Conservation (phyloP, 2,113 vertebrate species). For the Rhynchomys soricoides region DNA sequence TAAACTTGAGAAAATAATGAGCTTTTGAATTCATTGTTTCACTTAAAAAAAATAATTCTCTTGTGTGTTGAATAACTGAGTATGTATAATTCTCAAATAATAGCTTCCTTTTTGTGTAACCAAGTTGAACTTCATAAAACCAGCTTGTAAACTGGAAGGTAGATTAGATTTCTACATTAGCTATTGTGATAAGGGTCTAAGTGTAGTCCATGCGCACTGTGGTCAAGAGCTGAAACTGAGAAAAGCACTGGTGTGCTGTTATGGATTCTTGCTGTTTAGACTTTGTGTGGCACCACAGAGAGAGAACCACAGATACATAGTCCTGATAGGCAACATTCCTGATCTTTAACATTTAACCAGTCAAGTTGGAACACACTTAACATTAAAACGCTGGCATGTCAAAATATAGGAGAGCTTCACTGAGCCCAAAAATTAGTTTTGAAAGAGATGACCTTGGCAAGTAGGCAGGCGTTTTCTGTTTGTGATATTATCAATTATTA, state of each 20-base stretch:
- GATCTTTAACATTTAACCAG: conserved; percentile 47
- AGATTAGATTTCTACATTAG: not conserved
- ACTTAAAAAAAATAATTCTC: not conserved
- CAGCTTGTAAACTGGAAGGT: not conserved
- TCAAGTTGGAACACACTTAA: not conserved
- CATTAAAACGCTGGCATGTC: conserved; percentile 36
- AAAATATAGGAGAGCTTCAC: conserved; percentile 41
- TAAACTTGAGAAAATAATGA: not conserved
- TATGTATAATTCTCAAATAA: conserved; percentile 47
- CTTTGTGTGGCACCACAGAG: not conserved
- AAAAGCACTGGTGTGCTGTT: not conserved
- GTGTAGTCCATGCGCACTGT: not conserved
- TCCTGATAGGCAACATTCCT: not conserved
- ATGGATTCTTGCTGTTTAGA: not conserved
- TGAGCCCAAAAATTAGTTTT: conserved; percentile 51
- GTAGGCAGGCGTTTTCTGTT: conserved; percentile 42
- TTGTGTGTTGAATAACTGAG: not conserved
- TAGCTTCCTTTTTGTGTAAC: not conserved
- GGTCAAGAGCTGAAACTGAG: not conserved
- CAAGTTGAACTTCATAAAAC: conserved; percentile 30
- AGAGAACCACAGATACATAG: not conserved
- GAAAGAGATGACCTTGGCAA: conserved; percentile 29
- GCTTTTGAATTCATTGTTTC: conserved; percentile 35
- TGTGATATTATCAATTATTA: not conserved
- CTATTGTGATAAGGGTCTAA: not conserved